These are phyloP conservation scores for Drosophila orena DNA, from an alignment of 1,140 invertebrate species.

Conservation along the genomic window DNA sequence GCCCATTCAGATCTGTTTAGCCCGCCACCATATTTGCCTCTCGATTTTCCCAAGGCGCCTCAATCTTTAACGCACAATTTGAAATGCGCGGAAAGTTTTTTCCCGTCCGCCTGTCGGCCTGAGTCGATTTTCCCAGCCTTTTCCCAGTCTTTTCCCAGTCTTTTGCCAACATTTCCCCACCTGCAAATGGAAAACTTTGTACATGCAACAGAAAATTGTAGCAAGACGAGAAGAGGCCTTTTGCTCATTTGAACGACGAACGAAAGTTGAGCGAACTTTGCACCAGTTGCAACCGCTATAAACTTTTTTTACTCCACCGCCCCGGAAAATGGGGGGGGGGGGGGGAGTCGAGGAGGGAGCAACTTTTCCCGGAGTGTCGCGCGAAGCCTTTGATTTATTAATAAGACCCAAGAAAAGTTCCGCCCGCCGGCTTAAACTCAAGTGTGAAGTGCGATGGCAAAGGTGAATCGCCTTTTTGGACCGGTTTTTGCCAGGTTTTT, in stretches of 20 bases:
- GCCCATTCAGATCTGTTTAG: constrained; percentile 38
- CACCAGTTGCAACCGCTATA: constrained; percentile 69
- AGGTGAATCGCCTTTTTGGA: constrained; percentile 39
- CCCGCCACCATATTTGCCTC: background rate
- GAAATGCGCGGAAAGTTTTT: constrained; percentile 65
- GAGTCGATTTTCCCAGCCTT: background rate
- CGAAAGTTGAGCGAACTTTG: constrained; percentile 70
- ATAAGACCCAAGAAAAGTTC: constrained; percentile 54
- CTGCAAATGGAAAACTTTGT: constrained; percentile 51
- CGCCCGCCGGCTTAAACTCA: constrained; percentile 12
- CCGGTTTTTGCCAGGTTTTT: background rate
- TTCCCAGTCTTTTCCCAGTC: no score
- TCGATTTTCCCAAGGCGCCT: constrained; percentile 25
- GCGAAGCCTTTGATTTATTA: constrained; percentile 77
- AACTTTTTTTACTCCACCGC: constrained; percentile 52
- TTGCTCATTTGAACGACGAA: constrained; percentile 64
- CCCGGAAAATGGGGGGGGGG: background rate
- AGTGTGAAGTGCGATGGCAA: constrained; percentile 42
- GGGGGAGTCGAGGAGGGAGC: background rate
- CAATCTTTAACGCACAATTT: constrained; percentile 80
- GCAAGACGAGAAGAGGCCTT: constrained; percentile 20
- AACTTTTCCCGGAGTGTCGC: constrained; percentile 65
- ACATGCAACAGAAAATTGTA: constrained; percentile 72
- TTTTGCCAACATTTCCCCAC: background rate
- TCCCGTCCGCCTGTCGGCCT: constrained; percentile 37